phyloP scores from a whole-genome alignment of 1,140 invertebrate species.

The Wasmannia auropunctata region DNA sequence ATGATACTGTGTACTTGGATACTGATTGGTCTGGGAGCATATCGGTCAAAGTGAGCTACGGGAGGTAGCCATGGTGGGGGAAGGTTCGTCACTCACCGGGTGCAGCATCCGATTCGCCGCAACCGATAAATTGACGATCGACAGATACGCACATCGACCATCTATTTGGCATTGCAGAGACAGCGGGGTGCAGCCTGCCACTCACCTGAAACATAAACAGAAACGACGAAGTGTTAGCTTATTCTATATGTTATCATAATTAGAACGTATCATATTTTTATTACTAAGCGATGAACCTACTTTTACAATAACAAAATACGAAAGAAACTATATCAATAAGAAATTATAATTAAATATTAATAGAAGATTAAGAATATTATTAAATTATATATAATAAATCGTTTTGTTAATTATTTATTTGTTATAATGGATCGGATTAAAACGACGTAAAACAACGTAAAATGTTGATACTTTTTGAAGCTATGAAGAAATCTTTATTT shows the following conservation, averaged over 20 bases:
- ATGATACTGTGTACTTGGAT: slow-evolving; percentile 71
- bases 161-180: slow-evolving; percentile 86
- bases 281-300: neutral
- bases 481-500: neutral
- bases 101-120: slow-evolving; percentile 85
- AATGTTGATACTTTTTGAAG: neutral
- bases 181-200: slow-evolving; percentile 84
- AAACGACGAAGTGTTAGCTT: slow-evolving; percentile 53
- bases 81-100: slow-evolving; percentile 85
- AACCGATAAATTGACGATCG: slow-evolving; percentile 85
- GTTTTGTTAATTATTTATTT: neutral
- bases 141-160: slow-evolving; percentile 84
- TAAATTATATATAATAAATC: neutral
- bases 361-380: neutral
- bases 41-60: slow-evolving; percentile 82
- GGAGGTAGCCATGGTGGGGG: slow-evolving; percentile 77
- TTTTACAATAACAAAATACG: neutral
- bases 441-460: neutral
- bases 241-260: slow-evolving; percentile 25
- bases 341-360: neutral
- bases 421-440: neutral
- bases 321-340: neutral
- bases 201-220: slow-evolving; percentile 84
- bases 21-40: slow-evolving; percentile 74
- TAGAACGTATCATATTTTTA: neutral